Evolutionary conservation across 1,140 invertebrate genomes (phyloP).

Genomic region (Brachionus sp.): DNA sequence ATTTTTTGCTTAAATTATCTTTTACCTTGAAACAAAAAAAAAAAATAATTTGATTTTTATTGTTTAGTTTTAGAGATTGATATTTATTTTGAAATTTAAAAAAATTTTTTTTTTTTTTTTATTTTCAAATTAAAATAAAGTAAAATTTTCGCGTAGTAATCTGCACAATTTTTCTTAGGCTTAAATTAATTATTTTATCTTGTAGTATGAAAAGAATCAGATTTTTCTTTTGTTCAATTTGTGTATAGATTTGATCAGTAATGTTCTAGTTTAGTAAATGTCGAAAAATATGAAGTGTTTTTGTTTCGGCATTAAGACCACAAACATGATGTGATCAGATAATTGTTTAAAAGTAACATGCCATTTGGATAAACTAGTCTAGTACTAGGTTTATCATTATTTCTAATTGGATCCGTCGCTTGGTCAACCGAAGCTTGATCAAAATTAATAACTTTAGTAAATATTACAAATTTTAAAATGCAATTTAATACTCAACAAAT

Average conservation of each 20-base stretch:
- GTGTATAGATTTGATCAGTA: background rate
- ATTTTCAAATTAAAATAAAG: no score
- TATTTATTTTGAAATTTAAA: no score
- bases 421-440: constrained; percentile 7
- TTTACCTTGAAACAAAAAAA: background rate
- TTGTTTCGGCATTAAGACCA: background rate
- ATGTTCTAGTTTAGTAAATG: background rate
- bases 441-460: constrained; percentile 29
- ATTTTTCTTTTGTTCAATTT: background rate
- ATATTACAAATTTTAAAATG: constrained; percentile 14
- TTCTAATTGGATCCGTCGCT: constrained; percentile 4
- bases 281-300: background rate
- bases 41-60: no score
- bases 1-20: background rate
- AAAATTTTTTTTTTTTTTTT: no score
- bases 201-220: background rate
- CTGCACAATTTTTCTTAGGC: no score
- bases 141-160: no score
- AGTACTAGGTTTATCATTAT: background rate
- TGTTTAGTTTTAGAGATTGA: no score
- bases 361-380: background rate
- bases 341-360: background rate
- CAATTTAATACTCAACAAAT: constrained; percentile 41
- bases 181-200: no score
- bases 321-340: constrained; percentile 6